Evolutionary conservation across 2,797 vertebrate genomes (phyloP), one percentile per base, ranked within the genome.

Genomic region (Microchirus variegatus): DNA sequence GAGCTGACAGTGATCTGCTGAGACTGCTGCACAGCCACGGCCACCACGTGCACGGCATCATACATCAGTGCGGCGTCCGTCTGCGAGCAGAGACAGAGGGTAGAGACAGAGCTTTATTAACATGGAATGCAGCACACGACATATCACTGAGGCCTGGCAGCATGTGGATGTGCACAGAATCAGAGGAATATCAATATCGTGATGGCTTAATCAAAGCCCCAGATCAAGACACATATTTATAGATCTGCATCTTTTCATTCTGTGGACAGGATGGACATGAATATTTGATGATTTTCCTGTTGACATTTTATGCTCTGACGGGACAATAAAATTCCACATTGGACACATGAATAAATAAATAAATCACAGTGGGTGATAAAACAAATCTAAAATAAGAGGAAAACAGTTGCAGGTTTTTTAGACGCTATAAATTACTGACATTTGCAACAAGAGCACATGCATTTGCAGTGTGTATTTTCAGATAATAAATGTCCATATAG

Each of bases 1-100:
- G 97, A 99, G 48, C 97, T 98, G 89, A 98, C 97, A 2, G 97
- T 99, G 93, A 98, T 98, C 92, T 99, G 97, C 38, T 96, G 95
- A 82, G 97, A 98, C 93, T 98, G 97, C 72, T 99, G 97, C 67
- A 98, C 96, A 2, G 97, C 97, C 86, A 99, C 96, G 0, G 97
- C 97, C 68, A 98, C 97, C 68, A 99, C 94, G n/a, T 99, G 97
- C 36, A 99, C 97, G 0, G 97, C 97, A 50, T 99, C 97, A 2
- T 99, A 99, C 97, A 99, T 98, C 18, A 99, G 91, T 0, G 97
- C 97, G 4, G 97, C 97, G 0, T 97, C 96, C 26, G 97, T 99
- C 97, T 99, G 93, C 53, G 93, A 22, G 6, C 61, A 38, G 22
- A 91, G 63, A 35, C 19, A 63, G 49, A 22, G 42, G 53, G 42